Evolutionary conservation across 2,888 invertebrate species (phyloP).

Genomic region (Acronicta leporina): DNA sequence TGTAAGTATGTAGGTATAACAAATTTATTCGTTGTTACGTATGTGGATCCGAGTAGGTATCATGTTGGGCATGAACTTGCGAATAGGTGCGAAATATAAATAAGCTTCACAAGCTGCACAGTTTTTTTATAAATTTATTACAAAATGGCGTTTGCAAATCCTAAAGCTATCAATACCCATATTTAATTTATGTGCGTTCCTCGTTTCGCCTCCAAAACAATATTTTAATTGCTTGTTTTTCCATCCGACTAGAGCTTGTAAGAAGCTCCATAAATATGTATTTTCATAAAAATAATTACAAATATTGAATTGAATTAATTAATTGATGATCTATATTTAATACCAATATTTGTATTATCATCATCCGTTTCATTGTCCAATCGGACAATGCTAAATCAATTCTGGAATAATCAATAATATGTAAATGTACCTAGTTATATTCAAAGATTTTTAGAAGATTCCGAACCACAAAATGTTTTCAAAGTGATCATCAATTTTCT

Average conservation of each 20-base stretch:
- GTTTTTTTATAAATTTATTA: no score
- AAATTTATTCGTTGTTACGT: not conserved
- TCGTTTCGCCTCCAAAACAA: no score
- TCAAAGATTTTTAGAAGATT: not conserved
- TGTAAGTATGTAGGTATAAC: no score
- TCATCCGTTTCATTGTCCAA: not conserved
- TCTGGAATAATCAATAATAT: not conserved
- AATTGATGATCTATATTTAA: not conserved
- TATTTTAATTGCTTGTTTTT: not conserved
- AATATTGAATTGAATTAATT: not conserved
- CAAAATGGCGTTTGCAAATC: no score
- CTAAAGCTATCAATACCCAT: no score
- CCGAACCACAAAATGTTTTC: conserved; percentile 14
- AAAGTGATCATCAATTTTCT: conserved; percentile 8
- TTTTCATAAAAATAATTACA: not conserved
- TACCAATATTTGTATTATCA: conserved; percentile 13
- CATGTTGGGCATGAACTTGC: not conserved
- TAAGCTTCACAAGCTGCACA: no score
- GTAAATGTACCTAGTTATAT: no score
- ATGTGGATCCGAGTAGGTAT: not conserved
- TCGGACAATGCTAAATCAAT: conserved; percentile 1
- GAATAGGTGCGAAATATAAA: no score
- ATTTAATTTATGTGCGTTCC: no score
- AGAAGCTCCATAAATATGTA: not conserved
- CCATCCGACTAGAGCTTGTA: not conserved